Evolutionary conservation across 2,113 vertebrate genomes (phyloP), one percentile per base, ranked within the genome.

Genomic region (Cebidichthys violaceus): DNA sequence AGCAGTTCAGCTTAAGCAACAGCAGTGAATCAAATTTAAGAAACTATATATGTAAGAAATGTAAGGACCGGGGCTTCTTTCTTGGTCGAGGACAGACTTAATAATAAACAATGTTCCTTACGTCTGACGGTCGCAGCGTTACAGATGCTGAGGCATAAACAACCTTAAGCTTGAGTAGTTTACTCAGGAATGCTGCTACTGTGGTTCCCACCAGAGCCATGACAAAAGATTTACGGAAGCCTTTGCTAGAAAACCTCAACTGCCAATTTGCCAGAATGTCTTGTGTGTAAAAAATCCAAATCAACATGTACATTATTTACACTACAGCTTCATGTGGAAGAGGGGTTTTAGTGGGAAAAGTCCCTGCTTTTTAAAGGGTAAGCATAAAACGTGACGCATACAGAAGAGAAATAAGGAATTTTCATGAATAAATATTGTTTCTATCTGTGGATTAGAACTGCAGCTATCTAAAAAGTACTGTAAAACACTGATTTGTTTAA

Each of bases 401-500:
- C 22, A 7, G 4, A 43, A 22, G 8, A 61, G 18, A 68, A 41
- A n/a, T 20, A 2, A 20, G 11, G 2, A 6, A 39, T 64, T n/a
- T 73, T 61, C 2, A 62, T 4, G 33, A 6, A 15, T 31, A 29
- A 24, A 45, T 29, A 57, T 45, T 22, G 20, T 52, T 77, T 70
- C 18, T 39, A 62, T 77, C 54, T 6, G 22, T 22, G 20, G 9
- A 33, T 15, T 0, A 59, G 14, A 47, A 18, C 11, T 22, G 20
- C 9, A 68, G n/a, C 33, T 15, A 27, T 55, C 27, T 10, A 20
- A 41, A 41, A 59, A 37, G 3, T 0, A 41, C 27, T 65, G 57
- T 64, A 74, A 79, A 81, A 45, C 77, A 37, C 20, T 29, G 43
- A 84, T 81, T n/a, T 81, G 4, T 74, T 79, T 61, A 65, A 80